A percentile compares a stretch with the other conserved stretches of the same genome.
These are phyloP conservation scores for Operophtera brumata DNA, from an alignment of 2,888 invertebrate species.

Conservation along the genomic window DNA sequence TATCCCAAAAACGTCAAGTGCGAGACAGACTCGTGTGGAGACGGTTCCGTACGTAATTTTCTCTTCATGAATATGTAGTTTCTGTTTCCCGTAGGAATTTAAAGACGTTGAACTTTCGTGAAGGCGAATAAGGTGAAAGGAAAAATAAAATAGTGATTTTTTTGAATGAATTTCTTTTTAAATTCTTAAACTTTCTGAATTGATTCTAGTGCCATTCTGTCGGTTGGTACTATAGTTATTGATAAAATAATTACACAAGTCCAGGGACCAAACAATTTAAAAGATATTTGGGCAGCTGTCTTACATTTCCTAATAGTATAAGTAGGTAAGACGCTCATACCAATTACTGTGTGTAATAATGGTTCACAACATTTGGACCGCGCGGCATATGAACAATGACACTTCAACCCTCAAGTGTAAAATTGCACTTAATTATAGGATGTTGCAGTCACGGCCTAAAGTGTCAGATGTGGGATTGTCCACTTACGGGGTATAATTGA, in stretches of 20 bases:
- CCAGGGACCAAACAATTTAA: neutral
- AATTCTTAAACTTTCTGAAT: no score
- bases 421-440: conserved; percentile 69
- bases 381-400: conserved; percentile 68
- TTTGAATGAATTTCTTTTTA: conserved; percentile 19
- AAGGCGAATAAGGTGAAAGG: no score
- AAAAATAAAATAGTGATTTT: no score
- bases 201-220: no score
- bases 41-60: no score
- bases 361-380: conserved; percentile 46
- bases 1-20: no score
- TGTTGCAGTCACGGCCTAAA: conserved; percentile 66
- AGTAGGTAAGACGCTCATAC: conserved; percentile 26
- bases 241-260: neutral
- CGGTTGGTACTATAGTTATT: neutral
- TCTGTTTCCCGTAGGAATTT: no score
- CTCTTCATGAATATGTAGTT: no score
- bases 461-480: conserved; percentile 76
- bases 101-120: no score
- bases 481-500: conserved; percentile 60
- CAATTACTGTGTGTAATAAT: conserved; percentile 35
- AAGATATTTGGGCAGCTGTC: conserved; percentile 33
- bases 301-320: conserved; percentile 32
- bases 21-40: no score
- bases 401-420: conserved; percentile 59